Evolutionary conservation across 1,140 invertebrate species (phyloP), one percentile per base, ranked within the genome.

Genomic region (Maniola jurtina): DNA sequence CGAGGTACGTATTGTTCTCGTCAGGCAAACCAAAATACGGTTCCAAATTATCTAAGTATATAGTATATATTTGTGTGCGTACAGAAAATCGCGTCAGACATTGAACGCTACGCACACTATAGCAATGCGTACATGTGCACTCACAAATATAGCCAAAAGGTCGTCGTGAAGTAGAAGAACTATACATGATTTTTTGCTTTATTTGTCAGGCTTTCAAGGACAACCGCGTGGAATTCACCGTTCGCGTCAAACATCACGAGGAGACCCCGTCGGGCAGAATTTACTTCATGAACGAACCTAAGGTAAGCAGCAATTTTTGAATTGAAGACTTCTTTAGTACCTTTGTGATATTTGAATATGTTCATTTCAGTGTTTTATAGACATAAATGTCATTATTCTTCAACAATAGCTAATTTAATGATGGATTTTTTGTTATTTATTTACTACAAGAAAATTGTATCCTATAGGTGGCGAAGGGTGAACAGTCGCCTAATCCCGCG

Each of bases 201-300:
- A 50, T 42, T 71, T 74, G 4, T 11, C 93, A 95, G 90, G 97
- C 97, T 9, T 99, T 99, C 93, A 96, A 96, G 87, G 98, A 99
- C 88, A 99, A 99, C 91, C 92, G 98, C 64, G 94, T 98, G 42
- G 96, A 97, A 36, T 98, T 98, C 83, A 96, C 95, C 1, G 95
- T 97, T 8, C 93, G 97, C 66, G 94, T 98, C 52, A 95, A 96
- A 77, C 97, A 98, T 88, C 93, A 94, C 79, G 94, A 96, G 78
- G 95, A 96, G 72, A 96, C 96, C 67, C 93, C 96, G 0, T 92
- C 95, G 11, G 98, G 97, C 10, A 92, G 97, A 59, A 95, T 99
- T 61, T 96, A 98, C 73, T 98, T 99, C 84, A 98, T 99, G 97
- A 95, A 95, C 75, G 97, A 99, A 86, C 96, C 97, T 0, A 98